These are phyloP conservation scores for Selenia dentaria DNA, from an alignment of 2,888 invertebrate species.

Conservation along the genomic window DNA sequence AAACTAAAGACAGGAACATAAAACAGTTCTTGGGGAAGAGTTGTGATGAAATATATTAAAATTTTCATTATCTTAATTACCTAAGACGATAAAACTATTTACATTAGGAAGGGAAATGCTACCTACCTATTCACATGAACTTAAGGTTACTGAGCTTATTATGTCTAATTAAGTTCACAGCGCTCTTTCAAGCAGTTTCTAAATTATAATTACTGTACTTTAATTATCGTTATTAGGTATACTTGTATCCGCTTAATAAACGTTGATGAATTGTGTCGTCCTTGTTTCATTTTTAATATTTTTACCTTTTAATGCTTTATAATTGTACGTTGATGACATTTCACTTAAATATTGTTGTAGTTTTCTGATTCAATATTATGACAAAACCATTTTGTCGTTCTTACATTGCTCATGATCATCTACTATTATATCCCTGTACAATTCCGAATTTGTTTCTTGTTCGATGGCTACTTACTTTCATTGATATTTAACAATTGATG, in stretches of 20 bases:
- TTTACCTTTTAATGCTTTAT: conserved; percentile 42
- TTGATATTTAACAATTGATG: conserved; percentile 26
- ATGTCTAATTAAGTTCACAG: conserved; percentile 62
- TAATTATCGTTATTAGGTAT: conserved; percentile 36
- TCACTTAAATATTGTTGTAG: no score
- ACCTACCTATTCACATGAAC: conserved; percentile 62
- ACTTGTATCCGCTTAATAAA: conserved; percentile 50
- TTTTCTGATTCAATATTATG: no score
- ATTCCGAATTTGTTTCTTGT: conserved; percentile 76
- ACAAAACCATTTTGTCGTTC: no score
- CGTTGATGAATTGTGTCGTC: conserved; percentile 35
- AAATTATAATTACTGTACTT: conserved; percentile 19
- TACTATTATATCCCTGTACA: conserved; percentile 78
- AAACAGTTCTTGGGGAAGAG: conserved; percentile 78
- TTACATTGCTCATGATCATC: conserved; percentile 22
- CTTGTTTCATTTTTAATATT: conserved; percentile 9
- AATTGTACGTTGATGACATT: background rate
- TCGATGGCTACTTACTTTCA: conserved; percentile 24
- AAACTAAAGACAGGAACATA: conserved; percentile 82
- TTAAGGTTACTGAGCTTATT: conserved; percentile 69
- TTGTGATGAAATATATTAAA: conserved; percentile 77
- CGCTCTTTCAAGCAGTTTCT: conserved; percentile 67
- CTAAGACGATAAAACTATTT: conserved; percentile 68
- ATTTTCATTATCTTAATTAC: conserved; percentile 61
- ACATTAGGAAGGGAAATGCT: conserved; percentile 67